Evolutionary conservation across 2,888 invertebrate species (phyloP).

Genomic region (Saturnia japonica): DNA sequence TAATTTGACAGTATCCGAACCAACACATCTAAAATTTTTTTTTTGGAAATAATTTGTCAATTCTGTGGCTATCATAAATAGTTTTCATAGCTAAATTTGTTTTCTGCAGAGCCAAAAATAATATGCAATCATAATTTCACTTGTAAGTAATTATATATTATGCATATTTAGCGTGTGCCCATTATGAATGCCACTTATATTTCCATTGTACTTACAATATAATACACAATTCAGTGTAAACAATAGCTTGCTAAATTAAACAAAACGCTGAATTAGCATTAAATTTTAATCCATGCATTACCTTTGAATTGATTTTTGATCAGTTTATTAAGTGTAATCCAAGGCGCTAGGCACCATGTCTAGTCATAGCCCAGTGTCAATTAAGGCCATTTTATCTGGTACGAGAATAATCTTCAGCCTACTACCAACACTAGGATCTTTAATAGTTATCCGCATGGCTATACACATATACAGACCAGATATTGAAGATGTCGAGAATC

Average conservation of each 20-base stretch:
- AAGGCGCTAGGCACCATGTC: constrained; percentile 48
- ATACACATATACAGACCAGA: constrained; percentile 86
- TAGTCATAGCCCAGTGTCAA: constrained; percentile 44
- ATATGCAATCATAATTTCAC: not conserved
- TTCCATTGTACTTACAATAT: constrained; percentile 28
- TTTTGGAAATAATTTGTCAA: not conserved
- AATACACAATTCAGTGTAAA: constrained; percentile 40
- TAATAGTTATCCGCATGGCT: constrained; percentile 84
- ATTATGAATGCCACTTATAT: not conserved
- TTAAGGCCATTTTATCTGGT: constrained; percentile 78
- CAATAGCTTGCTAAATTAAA: constrained; percentile 46
- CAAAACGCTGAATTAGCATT: constrained; percentile 42
- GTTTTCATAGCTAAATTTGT: not conserved
- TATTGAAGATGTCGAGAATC: constrained; percentile 85
- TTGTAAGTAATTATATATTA: not conserved
- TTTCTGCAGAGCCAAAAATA: not conserved
- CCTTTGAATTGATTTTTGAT: constrained; percentile 34
- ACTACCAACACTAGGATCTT: constrained; percentile 84
- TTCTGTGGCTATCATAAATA: not conserved
- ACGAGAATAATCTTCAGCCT: constrained; percentile 85
- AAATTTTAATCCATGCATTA: not conserved
- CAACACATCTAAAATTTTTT: not conserved
- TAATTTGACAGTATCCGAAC: not conserved
- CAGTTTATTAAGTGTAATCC: constrained; percentile 24
- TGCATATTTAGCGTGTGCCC: not conserved